Conservation (phyloP, 2,797 vertebrate species). For the Lagocephalus sceleratus region DNA sequence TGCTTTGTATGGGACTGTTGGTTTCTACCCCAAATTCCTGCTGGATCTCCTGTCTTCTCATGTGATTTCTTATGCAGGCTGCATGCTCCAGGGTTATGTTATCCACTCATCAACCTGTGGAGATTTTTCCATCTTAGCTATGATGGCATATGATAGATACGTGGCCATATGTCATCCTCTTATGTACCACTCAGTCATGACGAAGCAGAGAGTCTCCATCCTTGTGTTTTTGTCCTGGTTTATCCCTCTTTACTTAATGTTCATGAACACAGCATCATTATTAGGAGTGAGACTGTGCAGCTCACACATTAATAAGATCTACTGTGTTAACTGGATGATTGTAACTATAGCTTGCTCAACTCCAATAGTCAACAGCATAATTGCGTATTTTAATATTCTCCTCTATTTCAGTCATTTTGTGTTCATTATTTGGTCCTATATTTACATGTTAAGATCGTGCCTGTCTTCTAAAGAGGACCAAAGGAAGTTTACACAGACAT, state of each 20-base stretch:
- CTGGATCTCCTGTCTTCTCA: conserved; percentile 33
- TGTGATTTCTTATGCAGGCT: conserved; percentile 40
- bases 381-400: conserved; percentile 26
- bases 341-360: conserved; percentile 18
- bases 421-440: conserved; percentile 40
- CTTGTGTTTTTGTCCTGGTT: conserved; percentile 35
- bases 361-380: background rate
- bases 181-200: conserved; percentile 38
- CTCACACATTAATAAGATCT: conserved; percentile 25
- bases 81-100: conserved; percentile 39
- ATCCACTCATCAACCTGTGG: conserved; percentile 32
- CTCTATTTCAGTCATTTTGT: conserved; percentile 33
- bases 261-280: conserved; percentile 36
- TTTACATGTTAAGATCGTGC: conserved; percentile 30
- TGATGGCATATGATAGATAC: conserved; percentile 58
- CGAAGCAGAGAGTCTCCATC: conserved; percentile 9
- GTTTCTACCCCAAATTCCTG: conserved; percentile 52
- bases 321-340: conserved; percentile 46
- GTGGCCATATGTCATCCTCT: conserved; percentile 50
- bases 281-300: conserved; percentile 26
- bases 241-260: conserved; percentile 27
- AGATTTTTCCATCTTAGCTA: conserved; percentile 39
- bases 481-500: conserved; percentile 56
- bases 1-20: conserved; percentile 37
- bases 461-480: conserved; percentile 23